Evolutionary conservation across 2,888 invertebrate species (phyloP), one percentile per base, ranked within the genome.

Genomic region (Mythimna loreyi): DNA sequence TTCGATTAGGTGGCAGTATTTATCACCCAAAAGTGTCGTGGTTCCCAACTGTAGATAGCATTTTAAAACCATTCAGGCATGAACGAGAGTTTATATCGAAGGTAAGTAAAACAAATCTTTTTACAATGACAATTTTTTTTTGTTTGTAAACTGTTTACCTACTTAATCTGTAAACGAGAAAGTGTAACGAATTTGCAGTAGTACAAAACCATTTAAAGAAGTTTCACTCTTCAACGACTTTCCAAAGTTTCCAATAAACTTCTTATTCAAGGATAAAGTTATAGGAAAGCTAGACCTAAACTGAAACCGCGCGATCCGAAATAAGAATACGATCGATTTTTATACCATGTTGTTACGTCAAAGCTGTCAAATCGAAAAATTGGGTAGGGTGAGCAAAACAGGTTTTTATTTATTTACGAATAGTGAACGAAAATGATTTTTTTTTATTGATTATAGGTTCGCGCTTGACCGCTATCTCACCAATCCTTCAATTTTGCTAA

Each of bases 1-100:
- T 60, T 33, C 58, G 70, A 13, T 28, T 58, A 8, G 71, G 68
- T n/a, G 72, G 52, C 7, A 19, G 19, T 21, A 36, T 70, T 45
- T 82, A 81, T 40, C 60, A 61, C 55, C 80, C 80, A 19, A 72
- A 60, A 70, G 77, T 80, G 19, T 30, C 53, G 8, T 81, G 81
- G 81, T 81, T 81, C 61, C 4, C 53, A 23, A 75, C 47, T 0
- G 45, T 70, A n/a, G 75, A 81, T 67, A 67, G 53, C 21, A 78
- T 78, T 61, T 61, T 81, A 33, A 66, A 55, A 43, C 61, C 75
- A 56, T 68, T 79, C 50, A 58, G 61, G 28, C 55, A 45, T 23
- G 75, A 80, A 52, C 55, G 67, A 23, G 25, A 58, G 52, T 47
- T 52, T 9, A 50, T 61, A 21, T n/a, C 58, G 13, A 65, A 75